A percentile compares a stretch with the other conserved stretches of the same genome.
phyloP scores from a whole-genome alignment of 2,797 vertebrate genomes.

The Rhadinocentrus ornatus region DNA sequence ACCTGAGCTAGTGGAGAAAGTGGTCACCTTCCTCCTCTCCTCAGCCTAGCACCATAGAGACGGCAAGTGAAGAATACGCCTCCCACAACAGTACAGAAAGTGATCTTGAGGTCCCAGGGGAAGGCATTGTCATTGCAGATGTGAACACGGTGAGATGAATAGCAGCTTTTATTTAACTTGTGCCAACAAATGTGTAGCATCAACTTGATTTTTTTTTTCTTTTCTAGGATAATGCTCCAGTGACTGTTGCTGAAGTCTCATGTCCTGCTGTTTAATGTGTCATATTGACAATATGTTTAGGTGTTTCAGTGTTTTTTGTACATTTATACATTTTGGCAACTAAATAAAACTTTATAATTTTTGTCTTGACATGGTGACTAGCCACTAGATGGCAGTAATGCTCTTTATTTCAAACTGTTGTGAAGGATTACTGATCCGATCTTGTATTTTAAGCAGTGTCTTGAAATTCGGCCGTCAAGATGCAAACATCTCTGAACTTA shows the following conservation, averaged over 20 bases:
- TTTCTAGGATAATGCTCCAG: constrained; percentile 33
- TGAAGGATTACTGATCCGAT: background rate
- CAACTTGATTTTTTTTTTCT: background rate
- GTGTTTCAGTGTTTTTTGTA: constrained; percentile 29
- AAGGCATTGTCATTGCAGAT: constrained; percentile 65
- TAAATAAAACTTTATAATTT: constrained; percentile 67
- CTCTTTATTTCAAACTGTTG: background rate
- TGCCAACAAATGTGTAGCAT: rapidly evolving
- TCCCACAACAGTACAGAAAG: constrained; percentile 84
- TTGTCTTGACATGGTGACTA: constrained; percentile 12
- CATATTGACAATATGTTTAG: constrained; percentile 15
- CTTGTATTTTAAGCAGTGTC: too few species aligned
- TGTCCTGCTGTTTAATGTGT: constrained; percentile 44
- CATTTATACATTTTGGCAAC: constrained; percentile 40
- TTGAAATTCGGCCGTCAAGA: too few species aligned
- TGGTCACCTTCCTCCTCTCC: background rate
- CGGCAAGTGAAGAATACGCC: constrained; percentile 84
- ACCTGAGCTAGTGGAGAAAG: background rate
- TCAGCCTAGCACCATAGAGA: constrained; percentile 81
- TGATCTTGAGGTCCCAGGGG: constrained; percentile 78
- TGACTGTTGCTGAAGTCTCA: constrained; percentile 1
- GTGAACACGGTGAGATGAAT: constrained; percentile 57
- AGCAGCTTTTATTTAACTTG: rapidly evolving
- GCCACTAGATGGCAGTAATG: constrained; percentile 73
- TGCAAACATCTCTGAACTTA: too few species aligned